Evolutionary conservation across 2,888 invertebrate species (phyloP), one percentile per base, ranked within the genome.

Genomic region (Orchesella flavescens): DNA sequence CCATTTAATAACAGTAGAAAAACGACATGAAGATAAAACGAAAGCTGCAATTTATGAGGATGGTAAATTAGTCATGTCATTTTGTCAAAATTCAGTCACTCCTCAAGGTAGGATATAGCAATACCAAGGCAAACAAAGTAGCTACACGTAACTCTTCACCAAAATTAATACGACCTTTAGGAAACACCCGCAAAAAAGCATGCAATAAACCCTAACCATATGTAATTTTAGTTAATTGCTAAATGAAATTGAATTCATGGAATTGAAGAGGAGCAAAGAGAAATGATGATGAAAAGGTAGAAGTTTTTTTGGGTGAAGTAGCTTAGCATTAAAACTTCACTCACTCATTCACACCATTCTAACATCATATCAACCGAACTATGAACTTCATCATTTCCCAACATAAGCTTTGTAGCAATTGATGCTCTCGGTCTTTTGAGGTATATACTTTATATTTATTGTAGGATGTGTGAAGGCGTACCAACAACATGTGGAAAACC

Each of bases 211-310:
- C 34, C 57, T 44, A 71, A 78, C 71, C 61, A 71, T 78, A 61
- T 44, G 83, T 83, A 77, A 77, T 65, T 75, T 76, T 15, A 24
- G 65, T 72, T 83, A 77, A 83, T 83, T 83, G 68, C 69, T 63
- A 21, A 57, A 68, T 68, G 59, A 81, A 74, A 63, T 63, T 74
- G 61, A 63, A 75, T 55, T 23, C 53, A 17, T 13, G 21, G 15
- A 72, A 57, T 9, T 7, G n/a, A 10, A 49, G 15, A n/a, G 44
- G 44, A 12, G 53, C 21, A 72, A 69, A 46, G 2, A 57, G 44
- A 57, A 43, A 34, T 61, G 74, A 21, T 59, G 57, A 21, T 24
- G 15, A 65, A 65, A 23, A 68, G 53, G 23, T 46, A 23, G 53
- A 12, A 69, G 19, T n/a, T 53, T n/a, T n/a, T n/a, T 53, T 53